phyloP scores from a whole-genome alignment of 2,113 vertebrate species.

The Pituophis catenifer region DNA sequence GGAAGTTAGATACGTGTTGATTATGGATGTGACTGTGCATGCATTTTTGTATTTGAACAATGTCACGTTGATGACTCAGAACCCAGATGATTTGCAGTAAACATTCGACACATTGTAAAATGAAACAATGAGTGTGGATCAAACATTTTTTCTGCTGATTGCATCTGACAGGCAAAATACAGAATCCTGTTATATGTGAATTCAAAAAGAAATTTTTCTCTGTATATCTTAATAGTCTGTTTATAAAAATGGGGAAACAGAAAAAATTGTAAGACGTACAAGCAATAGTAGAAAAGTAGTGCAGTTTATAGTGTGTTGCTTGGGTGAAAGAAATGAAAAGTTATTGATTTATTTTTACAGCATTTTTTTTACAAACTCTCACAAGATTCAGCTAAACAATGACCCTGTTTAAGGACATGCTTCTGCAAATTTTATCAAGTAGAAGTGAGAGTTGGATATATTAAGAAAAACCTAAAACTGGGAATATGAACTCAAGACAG shows the following conservation, averaged over 20 bases:
- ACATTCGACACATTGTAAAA: background rate
- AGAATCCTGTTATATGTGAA: background rate
- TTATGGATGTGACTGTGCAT: background rate
- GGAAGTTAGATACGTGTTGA: background rate
- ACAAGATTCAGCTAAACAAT: background rate
- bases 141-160: background rate
- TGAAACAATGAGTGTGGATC: background rate
- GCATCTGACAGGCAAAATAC: background rate
- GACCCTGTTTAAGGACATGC: background rate
- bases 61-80: background rate
- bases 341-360: background rate
- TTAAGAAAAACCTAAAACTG: background rate
- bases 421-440: background rate
- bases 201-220: background rate
- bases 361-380: background rate
- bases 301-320: background rate
- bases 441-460: background rate
- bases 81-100: background rate
- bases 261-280: background rate
- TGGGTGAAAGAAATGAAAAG: background rate
- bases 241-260: background rate
- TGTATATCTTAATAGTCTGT: background rate
- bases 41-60: background rate
- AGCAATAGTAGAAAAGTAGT: background rate
- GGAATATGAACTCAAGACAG: background rate